Base-by-base conservation (phyloP, 92 coral and sea anemone genomes). In the Desmophyllum pertusum region DNA sequence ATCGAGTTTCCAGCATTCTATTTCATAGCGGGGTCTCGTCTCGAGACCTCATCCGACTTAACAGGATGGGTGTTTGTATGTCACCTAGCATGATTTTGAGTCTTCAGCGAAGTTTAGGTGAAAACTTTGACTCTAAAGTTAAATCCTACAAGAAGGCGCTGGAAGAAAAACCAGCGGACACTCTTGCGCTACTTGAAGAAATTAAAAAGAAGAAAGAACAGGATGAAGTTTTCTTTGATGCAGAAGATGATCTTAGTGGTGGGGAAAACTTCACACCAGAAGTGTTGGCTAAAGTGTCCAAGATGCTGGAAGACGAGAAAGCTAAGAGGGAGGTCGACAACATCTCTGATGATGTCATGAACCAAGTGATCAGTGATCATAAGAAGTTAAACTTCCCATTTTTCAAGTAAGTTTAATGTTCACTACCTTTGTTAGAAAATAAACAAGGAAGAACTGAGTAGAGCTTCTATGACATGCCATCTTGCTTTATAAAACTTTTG, bases 1-100 rank as follows among this genome's bases (percentile, higher is more conserved):
- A 92, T 62, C 35, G 88, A 53, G 78, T 91, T 52, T 91, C 95
- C 38, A 74, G 75, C 23, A 81, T 91, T 41, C 61, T 91, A 36
- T 91, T 88, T 69, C 94, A 91, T 40, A 88, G 92, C 74, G 87
- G 89, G 17, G 87, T 85, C 6, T 52, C 80, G 15, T 81, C 71
- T 55, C 87, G 80, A 71, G 94, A 91, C 63, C 31, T 84, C 0
- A 81, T 76, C 1, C 86, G 92, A 23, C 84, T 88, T 23, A 91
- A 88, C 83, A 70, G 90, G 6, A n/a, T 85, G 14, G 92, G 88
- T 61, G 70, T 91, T 21, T n/a, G n/a, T 88, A 88, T 91, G 95
- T 88, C 92, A 8, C 95, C 95, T 25, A 83, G 76, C 27, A 69
- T 21, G 75, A 11, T 69, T 5, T 37, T 69, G 75, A 5, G 21